A percentile compares a stretch with the other conserved stretches of the same genome.
These are phyloP conservation scores for Taenioides sp. DNA, from an alignment of 2,797 vertebrate genomes.

Conservation along the genomic window DNA sequence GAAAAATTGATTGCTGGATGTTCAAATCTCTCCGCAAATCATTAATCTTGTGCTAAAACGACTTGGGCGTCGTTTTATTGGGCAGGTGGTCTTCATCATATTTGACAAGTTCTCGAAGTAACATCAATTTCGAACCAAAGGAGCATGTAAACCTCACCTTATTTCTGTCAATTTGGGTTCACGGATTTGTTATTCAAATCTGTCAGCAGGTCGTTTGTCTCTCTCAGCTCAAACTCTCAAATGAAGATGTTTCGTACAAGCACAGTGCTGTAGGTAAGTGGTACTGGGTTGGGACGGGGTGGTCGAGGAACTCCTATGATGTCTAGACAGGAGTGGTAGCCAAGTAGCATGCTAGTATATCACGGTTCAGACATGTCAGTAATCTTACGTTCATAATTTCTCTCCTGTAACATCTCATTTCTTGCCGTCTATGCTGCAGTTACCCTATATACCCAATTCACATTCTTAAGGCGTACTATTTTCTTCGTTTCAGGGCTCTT, in stretches of 20 bases:
- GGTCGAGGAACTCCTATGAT: background rate
- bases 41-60: slow-evolving; percentile 38
- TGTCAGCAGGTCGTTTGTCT: slow-evolving; percentile 9
- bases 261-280: background rate
- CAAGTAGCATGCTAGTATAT: background rate
- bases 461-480: background rate
- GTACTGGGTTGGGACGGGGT: background rate
- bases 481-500: too few species aligned
- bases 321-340: background rate
- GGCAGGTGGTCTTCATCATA: slow-evolving; percentile 31
- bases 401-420: background rate
- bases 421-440: background rate
- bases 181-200: slow-evolving; percentile 5
- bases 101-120: slow-evolving; percentile 7
- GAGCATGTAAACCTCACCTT: background rate
- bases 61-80: slow-evolving; percentile 8
- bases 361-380: background rate
- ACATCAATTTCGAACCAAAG: background rate
- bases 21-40: slow-evolving; percentile 43
- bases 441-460: background rate
- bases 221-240: background rate
- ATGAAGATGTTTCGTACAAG: background rate
- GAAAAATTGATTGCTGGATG: slow-evolving; percentile 28
- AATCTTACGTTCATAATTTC: background rate
- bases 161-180: slow-evolving; percentile 3